phyloP scores from a whole-genome alignment of 2,113 vertebrate species.

The Indicator indicator region DNA sequence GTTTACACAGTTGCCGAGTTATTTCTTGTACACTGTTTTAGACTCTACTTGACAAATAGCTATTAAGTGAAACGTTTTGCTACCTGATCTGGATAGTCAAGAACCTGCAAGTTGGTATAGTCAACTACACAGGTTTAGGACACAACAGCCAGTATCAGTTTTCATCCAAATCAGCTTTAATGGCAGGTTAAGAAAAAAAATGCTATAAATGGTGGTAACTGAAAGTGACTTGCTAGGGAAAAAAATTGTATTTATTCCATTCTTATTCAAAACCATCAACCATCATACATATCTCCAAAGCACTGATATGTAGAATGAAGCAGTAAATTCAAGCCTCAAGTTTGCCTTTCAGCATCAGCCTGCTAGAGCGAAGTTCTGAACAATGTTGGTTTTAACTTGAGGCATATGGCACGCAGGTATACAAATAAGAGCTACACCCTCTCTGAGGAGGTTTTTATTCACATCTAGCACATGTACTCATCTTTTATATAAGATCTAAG shows the following conservation, averaged over 20 bases:
- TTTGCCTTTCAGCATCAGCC: conserved; percentile 1
- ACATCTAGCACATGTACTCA: neutral
- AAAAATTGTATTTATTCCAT: conserved; percentile 5
- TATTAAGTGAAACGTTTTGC: neutral
- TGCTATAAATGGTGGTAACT: neutral
- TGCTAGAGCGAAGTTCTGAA: neutral
- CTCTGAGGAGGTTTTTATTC: neutral
- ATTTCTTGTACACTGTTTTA: neutral
- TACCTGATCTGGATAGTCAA: neutral
- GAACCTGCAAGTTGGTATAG: neutral
- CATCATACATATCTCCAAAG: neutral
- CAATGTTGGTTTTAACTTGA: neutral
- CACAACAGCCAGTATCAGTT: neutral
- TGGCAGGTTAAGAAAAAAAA: neutral
- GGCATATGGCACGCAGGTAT: neutral
- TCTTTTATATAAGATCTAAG: neutral
- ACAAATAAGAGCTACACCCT: neutral
- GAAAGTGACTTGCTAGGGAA: conserved; percentile 1
- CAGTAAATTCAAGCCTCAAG: neutral
- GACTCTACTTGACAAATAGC: neutral
- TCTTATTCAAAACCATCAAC: conserved; percentile 9
- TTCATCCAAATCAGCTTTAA: neutral
- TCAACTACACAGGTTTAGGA: neutral
- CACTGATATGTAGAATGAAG: neutral
- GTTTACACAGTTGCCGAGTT: neutral